Base-by-base conservation (phyloP, 2,888 invertebrate genomes). In the Sarcophaga caerulescens region DNA sequence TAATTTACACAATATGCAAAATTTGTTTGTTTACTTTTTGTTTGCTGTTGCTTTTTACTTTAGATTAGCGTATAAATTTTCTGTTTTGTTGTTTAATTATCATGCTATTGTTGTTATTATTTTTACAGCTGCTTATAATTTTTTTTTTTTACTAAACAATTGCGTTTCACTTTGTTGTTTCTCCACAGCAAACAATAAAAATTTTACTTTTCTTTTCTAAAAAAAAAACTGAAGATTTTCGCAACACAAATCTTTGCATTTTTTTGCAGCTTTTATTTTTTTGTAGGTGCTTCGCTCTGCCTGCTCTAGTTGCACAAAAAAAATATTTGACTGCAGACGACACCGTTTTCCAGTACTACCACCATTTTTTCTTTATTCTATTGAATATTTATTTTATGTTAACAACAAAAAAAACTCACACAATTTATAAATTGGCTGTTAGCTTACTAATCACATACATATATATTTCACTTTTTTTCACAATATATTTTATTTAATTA, bases 321-420 rank as follows among this genome's bases (percentile, higher is more conserved):
- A 74, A 66, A 71, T n/a, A 44, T 23, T 19, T 60, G 23, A 68
- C 47, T 77, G 80, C 83, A 83, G 85, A 83, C 85, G 63, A 82
- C 83, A 77, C 82, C 80, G 73, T 85, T 81, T 77, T 85, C 76
- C 78, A 80, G 59, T 76, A 62, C 62, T 52, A 83, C 74, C 62
- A 57, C n/a, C 14, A 6, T 21, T 69, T 57, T 5, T 62, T 10
- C 8, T 45, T 44, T 52, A 59, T 62, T 14, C 19, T 35, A 59
- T 45, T 35, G 35, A 35, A 35, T 0, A 35, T 35, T n/a, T 8
- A 25, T 52, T 21, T n/a, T n/a, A 52, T 52, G 12, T 52, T 52
- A 52, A 52, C 14, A 47, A 12, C 10, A 4, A 17, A 69, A 44
- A 44, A 23, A 68, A 71, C 76, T 71, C 70, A 81, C 81, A 81